These are phyloP conservation scores for Terrapene triunguis DNA, from an alignment of 2,113 vertebrate genomes.

Conservation along the genomic window DNA sequence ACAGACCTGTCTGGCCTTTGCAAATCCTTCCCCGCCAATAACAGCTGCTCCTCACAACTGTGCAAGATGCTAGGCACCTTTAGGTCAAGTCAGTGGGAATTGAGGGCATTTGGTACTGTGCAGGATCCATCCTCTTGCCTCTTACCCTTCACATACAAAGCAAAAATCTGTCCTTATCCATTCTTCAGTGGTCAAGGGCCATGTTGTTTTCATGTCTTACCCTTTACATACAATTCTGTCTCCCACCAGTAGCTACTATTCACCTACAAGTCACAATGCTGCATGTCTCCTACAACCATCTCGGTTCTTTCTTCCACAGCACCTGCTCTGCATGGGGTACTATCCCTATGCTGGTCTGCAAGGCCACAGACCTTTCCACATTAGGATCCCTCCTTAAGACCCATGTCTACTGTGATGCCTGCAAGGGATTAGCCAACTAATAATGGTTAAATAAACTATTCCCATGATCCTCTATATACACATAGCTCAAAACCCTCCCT, in stretches of 20 bases:
- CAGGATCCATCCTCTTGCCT: background rate
- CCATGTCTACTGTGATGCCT: background rate
- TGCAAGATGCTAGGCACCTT: background rate
- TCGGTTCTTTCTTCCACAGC: background rate
- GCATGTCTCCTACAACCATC: background rate
- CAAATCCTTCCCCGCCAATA: background rate
- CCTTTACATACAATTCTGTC: background rate
- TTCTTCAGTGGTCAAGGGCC: background rate
- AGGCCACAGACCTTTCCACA: fast-evolving
- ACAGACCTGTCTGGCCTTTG: background rate
- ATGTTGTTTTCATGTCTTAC: fast-evolving
- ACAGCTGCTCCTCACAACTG: background rate
- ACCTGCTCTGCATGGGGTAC: background rate
- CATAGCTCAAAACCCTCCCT: background rate
- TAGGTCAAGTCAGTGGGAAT: background rate
- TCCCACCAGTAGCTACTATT: background rate
- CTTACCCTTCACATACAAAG: background rate
- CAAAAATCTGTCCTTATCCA: background rate
- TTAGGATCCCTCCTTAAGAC: background rate
- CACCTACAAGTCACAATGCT: background rate
- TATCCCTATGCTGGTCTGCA: background rate
- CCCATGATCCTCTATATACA: background rate
- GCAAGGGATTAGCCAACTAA: background rate
- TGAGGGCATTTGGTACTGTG: background rate
- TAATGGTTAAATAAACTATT: background rate